These are phyloP conservation scores for Vidua chalybeata DNA, from an alignment of 2,113 vertebrate genomes.

Conservation along the genomic window DNA sequence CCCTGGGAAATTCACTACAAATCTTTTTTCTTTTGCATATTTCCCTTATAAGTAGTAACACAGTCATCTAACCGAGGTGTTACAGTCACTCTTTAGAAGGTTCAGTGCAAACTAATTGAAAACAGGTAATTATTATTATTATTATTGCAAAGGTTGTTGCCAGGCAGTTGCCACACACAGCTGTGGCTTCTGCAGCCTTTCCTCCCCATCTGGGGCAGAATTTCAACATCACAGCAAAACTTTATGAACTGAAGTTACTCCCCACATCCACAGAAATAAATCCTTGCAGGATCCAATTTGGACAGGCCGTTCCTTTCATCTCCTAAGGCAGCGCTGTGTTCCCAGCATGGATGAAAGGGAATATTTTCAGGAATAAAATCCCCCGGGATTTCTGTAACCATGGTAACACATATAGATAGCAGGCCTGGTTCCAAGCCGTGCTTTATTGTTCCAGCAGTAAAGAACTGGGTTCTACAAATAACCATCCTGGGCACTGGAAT, in stretches of 20 bases:
- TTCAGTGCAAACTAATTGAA: not conserved
- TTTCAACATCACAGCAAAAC: not conserved
- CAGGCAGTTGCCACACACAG: not conserved
- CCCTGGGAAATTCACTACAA: rapidly evolving
- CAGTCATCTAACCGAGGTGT: rapidly evolving
- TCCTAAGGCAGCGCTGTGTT: not conserved
- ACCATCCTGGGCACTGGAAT: not conserved
- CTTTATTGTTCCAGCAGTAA: slow-evolving; percentile 8
- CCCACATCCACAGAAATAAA: not conserved
- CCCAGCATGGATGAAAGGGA: not conserved
- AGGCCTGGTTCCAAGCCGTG: not conserved
- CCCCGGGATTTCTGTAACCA: slow-evolving; percentile 1
- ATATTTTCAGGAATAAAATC: not conserved
- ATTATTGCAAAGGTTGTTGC: not conserved
- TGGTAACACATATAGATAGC: not conserved
- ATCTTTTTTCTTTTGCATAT: not conserved
- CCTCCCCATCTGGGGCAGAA: not conserved
- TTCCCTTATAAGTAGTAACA: rapidly evolving
- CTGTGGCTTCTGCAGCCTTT: not conserved
- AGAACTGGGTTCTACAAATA: not conserved
- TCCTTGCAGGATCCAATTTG: not conserved
- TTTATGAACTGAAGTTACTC: not conserved
- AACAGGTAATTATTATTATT: not conserved
- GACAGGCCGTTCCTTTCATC: not conserved
- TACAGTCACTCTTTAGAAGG: rapidly evolving